Evolutionary conservation across 35 echinoderm and acorn worm genomes (phyloP).

Genomic region (Apostichopus californicus): DNA sequence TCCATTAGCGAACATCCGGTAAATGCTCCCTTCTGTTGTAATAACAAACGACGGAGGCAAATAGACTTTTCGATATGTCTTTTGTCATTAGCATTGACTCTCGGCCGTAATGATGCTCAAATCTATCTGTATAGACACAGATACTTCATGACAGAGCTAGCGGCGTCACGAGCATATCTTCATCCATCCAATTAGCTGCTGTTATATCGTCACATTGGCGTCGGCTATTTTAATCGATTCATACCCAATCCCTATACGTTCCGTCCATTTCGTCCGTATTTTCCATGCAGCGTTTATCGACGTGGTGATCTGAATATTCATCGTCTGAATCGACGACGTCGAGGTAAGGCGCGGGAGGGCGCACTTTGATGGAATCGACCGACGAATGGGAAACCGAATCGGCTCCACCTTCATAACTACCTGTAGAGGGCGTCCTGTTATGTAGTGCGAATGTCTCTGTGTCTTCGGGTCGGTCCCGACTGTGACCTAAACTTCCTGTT

Average conservation of each 20-base stretch:
- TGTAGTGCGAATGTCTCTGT: not conserved
- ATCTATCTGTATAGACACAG: too few relatives aligned
- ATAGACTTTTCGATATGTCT: too few relatives aligned
- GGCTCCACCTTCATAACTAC: slow-evolving; percentile 3
- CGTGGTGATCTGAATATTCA: not conserved
- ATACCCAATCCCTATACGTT: slow-evolving; percentile 46
- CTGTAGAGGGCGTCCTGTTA: slow-evolving; percentile 37
- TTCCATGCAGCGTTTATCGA: not conserved
- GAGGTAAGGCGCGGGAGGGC: slow-evolving; percentile 30
- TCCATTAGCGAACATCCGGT: not conserved
- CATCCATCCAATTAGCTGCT: not conserved
- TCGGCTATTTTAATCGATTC: not conserved
- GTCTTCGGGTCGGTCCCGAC: not conserved
- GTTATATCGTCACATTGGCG: too few relatives aligned
- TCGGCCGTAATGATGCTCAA: too few relatives aligned
- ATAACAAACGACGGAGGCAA: too few relatives aligned
- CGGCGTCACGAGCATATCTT: not conserved
- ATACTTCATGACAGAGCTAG: too few relatives aligned
- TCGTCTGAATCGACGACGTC: slow-evolving; percentile 17
- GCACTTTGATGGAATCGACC: slow-evolving; percentile 37
- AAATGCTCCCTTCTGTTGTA: too few relatives aligned
- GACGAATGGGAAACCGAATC: slow-evolving; percentile 19
- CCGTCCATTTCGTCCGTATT: not conserved
- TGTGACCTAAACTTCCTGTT: not conserved
- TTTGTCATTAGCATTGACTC: too few relatives aligned